phyloP scores from a whole-genome alignment of 2,113 vertebrate genomes.

The Syngnathus scovelli region DNA sequence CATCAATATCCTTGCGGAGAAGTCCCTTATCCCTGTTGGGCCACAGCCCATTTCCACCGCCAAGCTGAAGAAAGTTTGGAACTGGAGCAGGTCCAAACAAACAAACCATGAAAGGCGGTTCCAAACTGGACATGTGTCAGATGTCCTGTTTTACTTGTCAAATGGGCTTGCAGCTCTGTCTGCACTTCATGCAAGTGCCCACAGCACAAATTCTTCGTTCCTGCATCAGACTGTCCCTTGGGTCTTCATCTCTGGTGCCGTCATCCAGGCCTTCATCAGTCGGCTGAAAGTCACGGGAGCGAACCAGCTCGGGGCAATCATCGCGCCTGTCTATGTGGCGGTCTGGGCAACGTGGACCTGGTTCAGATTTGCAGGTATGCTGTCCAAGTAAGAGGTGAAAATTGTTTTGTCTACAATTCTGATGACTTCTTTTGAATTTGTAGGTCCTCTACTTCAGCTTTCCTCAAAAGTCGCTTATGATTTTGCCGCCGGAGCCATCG shows the following conservation, averaged over 20 bases:
- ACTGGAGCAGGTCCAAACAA: constrained; percentile 20
- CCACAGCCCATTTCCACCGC: constrained; percentile 67
- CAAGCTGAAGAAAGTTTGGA: constrained; percentile 48
- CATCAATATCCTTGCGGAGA: constrained; percentile 84
- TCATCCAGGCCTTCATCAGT: constrained; percentile 77
- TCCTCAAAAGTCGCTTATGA: constrained; percentile 46
- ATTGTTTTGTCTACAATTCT: neutral
- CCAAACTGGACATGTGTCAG: constrained; percentile 60
- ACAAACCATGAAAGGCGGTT: neutral
- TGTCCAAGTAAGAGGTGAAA: neutral
- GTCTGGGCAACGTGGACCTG: constrained; percentile 84
- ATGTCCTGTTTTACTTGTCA: constrained; percentile 79
- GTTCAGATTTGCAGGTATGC: constrained; percentile 80
- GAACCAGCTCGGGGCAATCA: constrained; percentile 72
- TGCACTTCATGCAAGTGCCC: constrained; percentile 60
- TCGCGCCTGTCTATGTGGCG: constrained; percentile 75
- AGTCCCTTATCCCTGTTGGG: constrained; percentile 77
- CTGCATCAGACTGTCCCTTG: constrained; percentile 74
- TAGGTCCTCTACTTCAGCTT: constrained; percentile 67
- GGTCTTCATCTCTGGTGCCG: constrained; percentile 78
- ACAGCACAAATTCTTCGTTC: constrained; percentile 33
- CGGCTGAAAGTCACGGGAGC: constrained; percentile 74
- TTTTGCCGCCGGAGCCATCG: constrained; percentile 75
- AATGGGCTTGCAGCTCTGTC: constrained; percentile 80
- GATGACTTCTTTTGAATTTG: neutral